Evolutionary conservation across 2,888 invertebrate species (phyloP).

Genomic region (Atethmia centrago): DNA sequence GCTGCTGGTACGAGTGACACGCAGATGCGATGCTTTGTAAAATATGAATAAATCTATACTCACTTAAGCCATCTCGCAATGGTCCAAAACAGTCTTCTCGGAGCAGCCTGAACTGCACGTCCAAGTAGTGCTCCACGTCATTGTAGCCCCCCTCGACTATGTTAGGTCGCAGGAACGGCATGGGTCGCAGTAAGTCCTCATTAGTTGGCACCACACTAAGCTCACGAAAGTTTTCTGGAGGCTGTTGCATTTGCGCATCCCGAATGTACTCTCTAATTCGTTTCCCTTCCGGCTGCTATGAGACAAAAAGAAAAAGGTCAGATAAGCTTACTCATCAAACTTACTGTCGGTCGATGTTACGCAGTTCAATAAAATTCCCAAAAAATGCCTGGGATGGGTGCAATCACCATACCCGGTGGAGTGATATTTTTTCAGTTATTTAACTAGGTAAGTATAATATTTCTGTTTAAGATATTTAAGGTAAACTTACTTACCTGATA

Average conservation of each 20-base stretch:
- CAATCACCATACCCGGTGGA: neutral
- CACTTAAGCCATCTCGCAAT: conserved; percentile 92
- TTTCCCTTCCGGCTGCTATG: conserved; percentile 23
- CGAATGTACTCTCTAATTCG: neutral
- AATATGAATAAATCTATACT: conserved; percentile 58
- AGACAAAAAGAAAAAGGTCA: conserved; percentile 4
- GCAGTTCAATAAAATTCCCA: neutral
- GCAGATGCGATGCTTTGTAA: neutral
- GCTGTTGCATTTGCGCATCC: conserved; percentile 62
- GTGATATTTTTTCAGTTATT: neutral
- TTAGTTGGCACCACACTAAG: conserved; percentile 77
- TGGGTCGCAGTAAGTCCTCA: conserved; percentile 74
- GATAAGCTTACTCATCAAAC: neutral
- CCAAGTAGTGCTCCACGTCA: conserved; percentile 93
- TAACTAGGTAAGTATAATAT: no score
- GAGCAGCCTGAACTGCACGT: conserved; percentile 94
- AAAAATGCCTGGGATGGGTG: neutral
- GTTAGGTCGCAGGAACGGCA: conserved; percentile 87
- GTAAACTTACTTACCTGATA: conserved; percentile 67
- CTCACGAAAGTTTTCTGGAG: conserved; percentile 81
- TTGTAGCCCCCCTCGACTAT: conserved; percentile 91
- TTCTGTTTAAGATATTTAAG: neutral
- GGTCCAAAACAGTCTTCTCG: conserved; percentile 95
- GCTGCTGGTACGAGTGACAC: neutral
- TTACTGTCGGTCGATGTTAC: neutral